Base-by-base conservation (phyloP, 2,113 vertebrate genomes). In the Esox niger region DNA sequence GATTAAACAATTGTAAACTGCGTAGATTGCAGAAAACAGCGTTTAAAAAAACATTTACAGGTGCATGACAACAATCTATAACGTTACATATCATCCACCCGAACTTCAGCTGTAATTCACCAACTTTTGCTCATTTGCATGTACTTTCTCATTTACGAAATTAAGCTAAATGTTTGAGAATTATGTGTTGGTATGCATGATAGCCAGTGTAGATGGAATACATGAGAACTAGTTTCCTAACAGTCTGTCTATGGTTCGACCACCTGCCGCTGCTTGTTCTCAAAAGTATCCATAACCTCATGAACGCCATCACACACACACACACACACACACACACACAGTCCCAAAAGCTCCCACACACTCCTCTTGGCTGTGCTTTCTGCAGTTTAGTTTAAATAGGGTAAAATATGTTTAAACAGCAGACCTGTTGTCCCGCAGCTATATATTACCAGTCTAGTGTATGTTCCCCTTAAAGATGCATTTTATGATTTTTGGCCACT, bases 361-460 rank as follows among this genome's bases (percentile, higher is more conserved):
- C 17, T 25, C 55, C 27, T 57, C 3, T 57, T 38, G 29, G 38
- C 6, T 11, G 21, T 64, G 46, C 10, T 3, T 33, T 29, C 62
- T 64, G 66, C 20, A 52, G 52, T 6, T 35, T 38, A 43, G 21
- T 59, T 68, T 64, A 17, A 31, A 32, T 63, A 31, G 55, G 58
- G 63, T 61, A 31, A 29, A 31, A 11, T 4, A n/a, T 69, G 43
- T 62, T 69, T 69, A 46, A 59, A 59, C 56, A 60, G 56, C 26
- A 60, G 54, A 49, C 25, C 38, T 25, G 43, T 13, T n/a, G 2
- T 23, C 11, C 29, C 43, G 17, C 15, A 49, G n/a, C 20, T 43
- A 11, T 1, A 26, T 38, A 11, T 26, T 4, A 9, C n/a, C 60
- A 23, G 10, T 23, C 65, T 17, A 7, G 20, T 27, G 21, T 43